Base-by-base conservation (phyloP, 2,888 invertebrate species). In the Erebia aethiops region DNA sequence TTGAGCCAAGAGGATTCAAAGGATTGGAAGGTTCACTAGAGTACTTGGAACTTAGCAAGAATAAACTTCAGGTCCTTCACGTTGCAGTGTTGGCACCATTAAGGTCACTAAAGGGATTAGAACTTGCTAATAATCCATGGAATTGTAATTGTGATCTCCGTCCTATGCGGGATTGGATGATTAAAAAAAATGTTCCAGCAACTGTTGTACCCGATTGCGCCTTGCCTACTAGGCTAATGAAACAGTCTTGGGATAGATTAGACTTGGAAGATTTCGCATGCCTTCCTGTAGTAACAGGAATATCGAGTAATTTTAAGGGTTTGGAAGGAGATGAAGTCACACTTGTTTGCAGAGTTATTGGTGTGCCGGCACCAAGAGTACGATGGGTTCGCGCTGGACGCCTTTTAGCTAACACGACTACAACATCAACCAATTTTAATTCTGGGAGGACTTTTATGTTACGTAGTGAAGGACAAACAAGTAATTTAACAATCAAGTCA, bases 191-290 rank as follows among this genome's bases (percentile, higher is more conserved):
- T 82, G 95, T 97, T 51, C 97, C 97, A 8, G 95, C 95, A 70
- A 96, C 93, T 3, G 90, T 92, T 11, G 90, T 91, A 10, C 97
- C 97, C 0, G 93, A 95, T 2, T 97, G 97, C 80, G 94, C 94
- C 60, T 85, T 92, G 46, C 97, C 97, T 0, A 87, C 93, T 0
- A 89, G 97, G 60, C 86, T 97, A 51, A 89, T 91, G 65, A 94
- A 94, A 5, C 95, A 95, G 75, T 89, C 96, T 1, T 97, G 97
- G 97, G 96, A 96, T 83, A 94, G 95, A 77, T 93, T 97, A 61
- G 96, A 96, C 74, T 87, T 97, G 71, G 97, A 97, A 82, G 97
- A 97, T 77, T 97, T 97, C 82, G 97, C 97, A 1, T 97, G 97
- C 83, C 93, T 94, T 73, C 97, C 97, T 0, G 95, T 95, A 83